Evolutionary conservation across 2,113 vertebrate species (phyloP).

Genomic region (Etheostoma spectabile): DNA sequence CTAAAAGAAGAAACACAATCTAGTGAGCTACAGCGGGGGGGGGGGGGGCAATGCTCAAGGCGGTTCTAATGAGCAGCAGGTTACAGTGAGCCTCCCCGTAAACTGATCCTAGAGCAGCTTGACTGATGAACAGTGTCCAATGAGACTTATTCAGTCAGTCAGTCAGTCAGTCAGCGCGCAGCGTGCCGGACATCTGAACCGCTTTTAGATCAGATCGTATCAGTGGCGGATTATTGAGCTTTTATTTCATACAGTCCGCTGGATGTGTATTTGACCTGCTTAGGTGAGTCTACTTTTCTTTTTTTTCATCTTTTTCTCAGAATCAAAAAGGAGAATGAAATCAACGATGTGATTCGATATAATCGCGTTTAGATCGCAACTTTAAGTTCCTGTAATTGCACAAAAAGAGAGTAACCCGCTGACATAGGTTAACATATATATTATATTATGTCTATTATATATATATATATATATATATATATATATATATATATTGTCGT

Average conservation of each 20-base stretch:
- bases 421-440: too few relatives aligned
- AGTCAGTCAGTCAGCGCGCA: neutral
- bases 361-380: too few relatives aligned
- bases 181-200: slow-evolving; percentile 32
- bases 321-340: neutral
- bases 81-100: slow-evolving; percentile 29
- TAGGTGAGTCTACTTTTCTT: neutral
- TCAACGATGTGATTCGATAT: neutral
- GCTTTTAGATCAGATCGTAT: slow-evolving; percentile 6
- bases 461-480: too few relatives aligned
- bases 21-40: neutral
- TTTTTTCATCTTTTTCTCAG: neutral
- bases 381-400: neutral
- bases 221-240: neutral
- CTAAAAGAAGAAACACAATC: slow-evolving; percentile 1
- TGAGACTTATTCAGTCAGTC: neutral
- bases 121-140: neutral
- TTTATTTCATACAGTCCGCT: neutral
- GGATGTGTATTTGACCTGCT: neutral
- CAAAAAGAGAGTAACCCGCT: neutral
- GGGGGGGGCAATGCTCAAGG: neutral
- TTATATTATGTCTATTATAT: too few relatives aligned
- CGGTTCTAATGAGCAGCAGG: neutral
- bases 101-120: slow-evolving; percentile 60
- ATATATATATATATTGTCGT: too few relatives aligned